These are phyloP conservation scores for Melangyna quadrimaculata DNA, from an alignment of 2,888 invertebrate species.

Conservation along the genomic window DNA sequence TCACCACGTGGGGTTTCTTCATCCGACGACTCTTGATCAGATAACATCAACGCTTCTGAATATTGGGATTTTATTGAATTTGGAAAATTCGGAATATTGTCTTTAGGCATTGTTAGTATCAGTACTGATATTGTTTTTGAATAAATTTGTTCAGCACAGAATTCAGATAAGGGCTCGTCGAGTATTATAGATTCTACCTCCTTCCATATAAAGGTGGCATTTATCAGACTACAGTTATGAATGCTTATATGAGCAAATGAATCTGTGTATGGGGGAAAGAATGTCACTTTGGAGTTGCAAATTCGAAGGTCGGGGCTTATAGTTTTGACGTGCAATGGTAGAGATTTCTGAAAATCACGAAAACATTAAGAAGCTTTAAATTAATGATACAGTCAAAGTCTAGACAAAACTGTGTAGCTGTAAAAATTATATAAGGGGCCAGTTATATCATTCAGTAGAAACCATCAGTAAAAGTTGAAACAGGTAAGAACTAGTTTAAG, in stretches of 20 bases:
- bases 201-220: conserved; percentile 76
- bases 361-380: no score
- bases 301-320: conserved; percentile 74
- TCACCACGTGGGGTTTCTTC: background rate
- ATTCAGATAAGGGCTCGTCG: background rate
- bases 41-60: background rate
- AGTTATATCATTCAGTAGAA: no score
- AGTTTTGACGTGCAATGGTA: conserved; percentile 72
- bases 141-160: background rate
- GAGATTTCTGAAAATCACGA: conserved; percentile 64
- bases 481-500: no score
- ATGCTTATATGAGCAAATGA: conserved; percentile 72
- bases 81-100: background rate
- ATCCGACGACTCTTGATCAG: background rate
- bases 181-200: background rate
- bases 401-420: no score
- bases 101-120: background rate
- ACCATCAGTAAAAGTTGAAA: no score
- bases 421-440: no score
- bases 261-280: conserved; percentile 74
- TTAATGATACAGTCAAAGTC: no score
- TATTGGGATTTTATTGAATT: background rate
- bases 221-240: conserved; percentile 73
- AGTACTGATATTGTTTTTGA: conserved; percentile 36
- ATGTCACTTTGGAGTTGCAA: conserved; percentile 73